Percentiles rank a stretch among this genome's conserved stretches.
phyloP scores from a whole-genome alignment of 1,140 invertebrate genomes.

The Ectropis grisescens region DNA sequence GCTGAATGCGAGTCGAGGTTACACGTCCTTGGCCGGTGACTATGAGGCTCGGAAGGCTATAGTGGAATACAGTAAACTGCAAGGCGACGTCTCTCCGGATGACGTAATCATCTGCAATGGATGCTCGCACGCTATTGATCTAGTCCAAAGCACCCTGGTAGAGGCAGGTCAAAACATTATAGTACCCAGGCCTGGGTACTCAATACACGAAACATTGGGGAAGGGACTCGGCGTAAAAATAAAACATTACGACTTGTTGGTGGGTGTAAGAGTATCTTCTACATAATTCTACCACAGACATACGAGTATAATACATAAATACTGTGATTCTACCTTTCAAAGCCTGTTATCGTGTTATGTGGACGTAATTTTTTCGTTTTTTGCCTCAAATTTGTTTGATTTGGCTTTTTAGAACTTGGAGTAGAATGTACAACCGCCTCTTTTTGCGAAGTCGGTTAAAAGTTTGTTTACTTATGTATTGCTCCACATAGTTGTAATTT shows the following conservation, averaged over 20 bases:
- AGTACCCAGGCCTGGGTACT: constrained; percentile 94
- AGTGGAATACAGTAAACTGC: constrained; percentile 83
- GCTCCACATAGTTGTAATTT: too few relatives aligned
- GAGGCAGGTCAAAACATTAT: constrained; percentile 92
- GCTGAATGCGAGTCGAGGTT: constrained; percentile 86
- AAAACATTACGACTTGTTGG: constrained; percentile 87
- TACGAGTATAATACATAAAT: too few relatives aligned
- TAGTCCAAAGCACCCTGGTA: constrained; percentile 90
- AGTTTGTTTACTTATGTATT: too few relatives aligned
- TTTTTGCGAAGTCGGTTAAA: too few relatives aligned
- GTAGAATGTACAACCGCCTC: too few relatives aligned
- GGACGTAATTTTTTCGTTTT: too few relatives aligned
- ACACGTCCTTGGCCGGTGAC: constrained; percentile 84
- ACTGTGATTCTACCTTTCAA: too few relatives aligned
- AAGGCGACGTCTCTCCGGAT: constrained; percentile 75
- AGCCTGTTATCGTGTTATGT: too few relatives aligned
- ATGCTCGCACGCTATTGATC: constrained; percentile 93
- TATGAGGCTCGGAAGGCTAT: constrained; percentile 83
- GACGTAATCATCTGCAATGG: constrained; percentile 95
- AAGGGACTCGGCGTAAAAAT: constrained; percentile 86
- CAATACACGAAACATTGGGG: constrained; percentile 92
- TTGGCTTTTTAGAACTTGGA: too few relatives aligned
- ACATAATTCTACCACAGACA: too few relatives aligned
- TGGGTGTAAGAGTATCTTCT: constrained; percentile 58
- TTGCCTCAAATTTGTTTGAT: too few relatives aligned